A percentile compares a stretch with the other conserved stretches of the same genome.
Conservation (phyloP, 2,113 vertebrate species). For the Columbina picui region DNA sequence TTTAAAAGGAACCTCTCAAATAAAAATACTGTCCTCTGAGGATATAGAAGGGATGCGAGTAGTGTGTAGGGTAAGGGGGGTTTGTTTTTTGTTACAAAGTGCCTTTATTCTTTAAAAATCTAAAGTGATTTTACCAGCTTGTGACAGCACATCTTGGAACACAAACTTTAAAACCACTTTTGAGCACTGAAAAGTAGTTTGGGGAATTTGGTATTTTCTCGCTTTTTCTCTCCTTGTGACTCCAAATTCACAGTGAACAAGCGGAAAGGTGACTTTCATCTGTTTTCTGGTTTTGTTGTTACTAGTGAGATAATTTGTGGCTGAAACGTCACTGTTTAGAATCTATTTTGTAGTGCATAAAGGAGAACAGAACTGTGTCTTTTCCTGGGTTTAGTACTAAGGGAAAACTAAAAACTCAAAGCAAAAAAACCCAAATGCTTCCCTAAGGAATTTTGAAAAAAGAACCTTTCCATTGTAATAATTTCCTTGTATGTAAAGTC, state of each 20-base stretch:
- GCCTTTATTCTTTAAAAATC: not conserved
- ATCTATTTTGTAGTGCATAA: not conserved
- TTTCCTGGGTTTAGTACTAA: not conserved
- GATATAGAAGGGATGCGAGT: constrained; percentile 96
- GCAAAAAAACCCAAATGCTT: not conserved
- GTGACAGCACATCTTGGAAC: not conserved
- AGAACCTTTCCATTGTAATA: not conserved
- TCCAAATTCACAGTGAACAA: not conserved
- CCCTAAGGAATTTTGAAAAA: not conserved
- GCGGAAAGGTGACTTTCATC: not conserved
- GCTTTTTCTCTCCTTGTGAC: not conserved
- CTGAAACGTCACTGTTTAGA: not conserved
- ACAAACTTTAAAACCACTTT: not conserved
- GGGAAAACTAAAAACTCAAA: not conserved
- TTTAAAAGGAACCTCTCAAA: constrained; percentile 97
- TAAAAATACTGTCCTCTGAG: constrained; percentile 92
- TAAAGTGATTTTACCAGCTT: not conserved
- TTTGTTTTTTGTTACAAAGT: not conserved
- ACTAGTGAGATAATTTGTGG: not conserved
- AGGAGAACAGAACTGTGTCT: not conserved
- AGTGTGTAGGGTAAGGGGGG: constrained; percentile 86
- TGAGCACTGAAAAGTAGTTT: not conserved
- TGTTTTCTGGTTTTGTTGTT: not conserved
- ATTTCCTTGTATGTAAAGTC: not conserved
- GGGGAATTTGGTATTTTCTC: not conserved